Base-by-base conservation (phyloP, 2,888 invertebrate species). In the Epiperipatus broadwayi region DNA sequence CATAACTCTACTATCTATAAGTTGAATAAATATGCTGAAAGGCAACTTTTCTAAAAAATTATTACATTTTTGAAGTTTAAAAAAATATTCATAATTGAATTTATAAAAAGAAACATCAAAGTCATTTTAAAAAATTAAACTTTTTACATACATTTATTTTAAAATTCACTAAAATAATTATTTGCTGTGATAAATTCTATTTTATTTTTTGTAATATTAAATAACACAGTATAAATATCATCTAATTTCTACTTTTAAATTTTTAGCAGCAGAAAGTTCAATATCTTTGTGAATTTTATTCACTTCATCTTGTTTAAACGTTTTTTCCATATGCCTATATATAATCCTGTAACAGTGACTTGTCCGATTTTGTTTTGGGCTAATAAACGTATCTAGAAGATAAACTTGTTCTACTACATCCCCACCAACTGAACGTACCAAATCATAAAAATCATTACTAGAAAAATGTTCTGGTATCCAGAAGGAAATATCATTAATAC, bases 401-500 rank as follows among this genome's bases (percentile, higher is more conserved):
- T 67, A 64, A 4, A 87, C 81, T 70, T 85, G 89, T 63, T 97
- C 97, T 33, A 97, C 70, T n/a, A 80, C 63, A 60, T 93, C 89
- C 1, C 84, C 87, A 2, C 80, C 93, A 37, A 85, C 59, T 46
- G 72, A 72, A 45, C 95, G 69, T 1, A 83, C 89, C 44, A 95
- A 57, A 57, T 95, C 93, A 58, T 85, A 91, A 38, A 65, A 65
- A 46, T 67, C 61, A 31, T 60, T 60, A 3, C 20, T 8, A 5
- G 10, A 5, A n/a, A 8, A 30, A 20, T 47, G 49, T 2, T 68
- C 53, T 0, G 91, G 85, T 35, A 97, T 58, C 91, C 95, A 99
- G 60, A 99, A 97, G 33, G 95, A 91, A 20, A 97, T 69, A 59
- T 97, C 95, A 62, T 81, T 85, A 5, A 54, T 64, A 54, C 87